These are phyloP conservation scores for Laticauda laticaudata DNA, from an alignment of 2,113 vertebrate genomes.

Conservation along the genomic window DNA sequence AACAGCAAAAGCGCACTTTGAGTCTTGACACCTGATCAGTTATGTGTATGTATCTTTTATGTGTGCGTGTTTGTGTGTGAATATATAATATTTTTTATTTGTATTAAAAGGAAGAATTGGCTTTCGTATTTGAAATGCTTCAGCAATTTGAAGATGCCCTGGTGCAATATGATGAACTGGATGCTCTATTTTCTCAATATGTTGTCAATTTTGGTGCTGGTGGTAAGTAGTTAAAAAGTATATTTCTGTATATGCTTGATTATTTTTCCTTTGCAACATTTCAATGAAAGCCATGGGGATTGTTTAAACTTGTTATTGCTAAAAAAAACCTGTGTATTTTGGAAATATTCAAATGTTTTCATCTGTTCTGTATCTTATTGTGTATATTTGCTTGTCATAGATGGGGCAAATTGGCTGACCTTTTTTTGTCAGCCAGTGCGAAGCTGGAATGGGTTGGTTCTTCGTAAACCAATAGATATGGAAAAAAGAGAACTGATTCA, in stretches of 20 bases:
- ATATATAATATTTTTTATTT: neutral
- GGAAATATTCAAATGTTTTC: neutral
- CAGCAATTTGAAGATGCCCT: conserved; percentile 97
- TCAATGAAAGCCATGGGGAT: neutral
- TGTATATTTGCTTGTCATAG: conserved; percentile 70
- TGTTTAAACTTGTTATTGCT: neutral
- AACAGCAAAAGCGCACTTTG: too few species aligned
- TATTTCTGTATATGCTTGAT: neutral
- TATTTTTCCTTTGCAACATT: neutral
- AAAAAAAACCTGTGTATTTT: neutral
- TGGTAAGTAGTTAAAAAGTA: conserved; percentile 72
- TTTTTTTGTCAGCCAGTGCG: conserved; percentile 94
- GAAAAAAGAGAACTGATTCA: conserved; percentile 93
- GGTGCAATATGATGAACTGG: conserved; percentile 97
- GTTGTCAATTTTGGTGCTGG: conserved; percentile 97
- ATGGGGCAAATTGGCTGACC: conserved; percentile 94
- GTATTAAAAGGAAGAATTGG: conserved; percentile 88
- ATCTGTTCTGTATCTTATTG: conserved; percentile 19
- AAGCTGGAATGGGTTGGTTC: conserved; percentile 90
- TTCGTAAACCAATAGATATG: conserved; percentile 96
- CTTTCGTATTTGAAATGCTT: conserved; percentile 99
- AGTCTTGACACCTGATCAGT: too few species aligned
- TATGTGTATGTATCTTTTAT: neutral
- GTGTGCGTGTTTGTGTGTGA: neutral
- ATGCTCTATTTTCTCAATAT: conserved; percentile 97